phyloP scores from a whole-genome alignment of 2,113 vertebrate genomes.

The Dasyprocta punctata region DNA sequence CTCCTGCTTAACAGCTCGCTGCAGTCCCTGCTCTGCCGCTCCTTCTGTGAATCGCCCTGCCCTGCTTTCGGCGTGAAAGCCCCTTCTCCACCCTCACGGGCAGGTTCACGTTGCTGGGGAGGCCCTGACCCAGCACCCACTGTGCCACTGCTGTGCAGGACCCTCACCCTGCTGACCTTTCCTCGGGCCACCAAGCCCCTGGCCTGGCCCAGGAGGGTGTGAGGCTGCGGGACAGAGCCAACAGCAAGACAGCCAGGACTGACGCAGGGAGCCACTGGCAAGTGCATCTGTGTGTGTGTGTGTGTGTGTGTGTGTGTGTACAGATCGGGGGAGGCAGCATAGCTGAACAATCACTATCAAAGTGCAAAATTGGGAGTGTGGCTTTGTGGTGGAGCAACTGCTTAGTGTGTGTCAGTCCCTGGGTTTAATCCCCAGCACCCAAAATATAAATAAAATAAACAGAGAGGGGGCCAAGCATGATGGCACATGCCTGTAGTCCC shows the following conservation, averaged over 20 bases:
- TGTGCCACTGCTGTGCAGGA: neutral
- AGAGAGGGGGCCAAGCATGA: no score
- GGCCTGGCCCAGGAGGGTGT: neutral
- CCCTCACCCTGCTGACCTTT: no score
- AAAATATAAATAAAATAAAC: no score
- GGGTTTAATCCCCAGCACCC: no score
- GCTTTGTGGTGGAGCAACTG: neutral
- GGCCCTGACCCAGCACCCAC: neutral
- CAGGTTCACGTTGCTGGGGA: neutral
- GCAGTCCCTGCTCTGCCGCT: neutral
- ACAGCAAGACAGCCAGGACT: neutral
- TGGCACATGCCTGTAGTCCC: neutral
- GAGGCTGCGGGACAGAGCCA: neutral
- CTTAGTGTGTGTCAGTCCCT: neutral
- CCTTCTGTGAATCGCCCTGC: neutral
- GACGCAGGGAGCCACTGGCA: neutral
- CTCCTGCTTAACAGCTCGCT: neutral
- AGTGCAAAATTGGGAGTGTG: neutral
- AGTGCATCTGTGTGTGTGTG: neutral
- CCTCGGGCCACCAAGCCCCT: neutral
- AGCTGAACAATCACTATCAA: neutral
- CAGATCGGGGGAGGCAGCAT: neutral
- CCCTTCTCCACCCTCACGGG: neutral
- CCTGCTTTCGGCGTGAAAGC: neutral
- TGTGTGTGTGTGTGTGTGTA: no score